Conservation (phyloP, 1,140 invertebrate genomes). For the Eriosoma lanigerum region DNA sequence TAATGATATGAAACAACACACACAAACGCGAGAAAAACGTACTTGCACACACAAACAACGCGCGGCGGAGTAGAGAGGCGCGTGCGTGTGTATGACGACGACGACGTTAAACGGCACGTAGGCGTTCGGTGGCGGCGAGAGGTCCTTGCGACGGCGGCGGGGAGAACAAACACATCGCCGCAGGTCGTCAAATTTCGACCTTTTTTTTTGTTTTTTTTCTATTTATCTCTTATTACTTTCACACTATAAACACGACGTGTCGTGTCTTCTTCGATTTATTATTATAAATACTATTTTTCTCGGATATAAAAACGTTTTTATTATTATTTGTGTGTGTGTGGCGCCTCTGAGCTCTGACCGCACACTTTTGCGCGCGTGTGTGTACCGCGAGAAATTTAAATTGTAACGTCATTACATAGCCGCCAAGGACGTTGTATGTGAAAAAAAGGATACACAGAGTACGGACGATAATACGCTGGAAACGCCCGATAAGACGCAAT, state of each 20-base stretch:
- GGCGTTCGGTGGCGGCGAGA: neutral
- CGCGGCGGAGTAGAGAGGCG: neutral
- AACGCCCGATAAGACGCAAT: no score
- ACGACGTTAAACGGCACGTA: slow-evolving; percentile 8
- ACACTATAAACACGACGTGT: neutral
- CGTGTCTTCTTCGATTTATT: neutral
- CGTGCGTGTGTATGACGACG: neutral
- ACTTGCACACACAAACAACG: neutral
- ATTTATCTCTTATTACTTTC: neutral
- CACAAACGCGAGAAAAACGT: neutral
- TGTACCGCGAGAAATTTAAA: neutral
- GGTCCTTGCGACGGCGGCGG: neutral
- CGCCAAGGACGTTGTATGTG: no score
- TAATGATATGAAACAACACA: slow-evolving; percentile 40
- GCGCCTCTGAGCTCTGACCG: neutral
- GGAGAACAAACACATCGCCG: neutral
- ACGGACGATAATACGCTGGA: no score
- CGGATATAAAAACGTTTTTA: neutral
- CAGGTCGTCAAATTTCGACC: slow-evolving; percentile 34
- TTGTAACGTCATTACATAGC: no score
- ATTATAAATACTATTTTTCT: neutral
- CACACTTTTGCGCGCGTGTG: neutral
- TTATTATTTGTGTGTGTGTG: neutral
- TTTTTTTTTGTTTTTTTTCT: neutral
- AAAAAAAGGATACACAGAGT: no score